Evolutionary conservation across 2,888 invertebrate genomes (phyloP).

Genomic region (Agrochola macilenta): DNA sequence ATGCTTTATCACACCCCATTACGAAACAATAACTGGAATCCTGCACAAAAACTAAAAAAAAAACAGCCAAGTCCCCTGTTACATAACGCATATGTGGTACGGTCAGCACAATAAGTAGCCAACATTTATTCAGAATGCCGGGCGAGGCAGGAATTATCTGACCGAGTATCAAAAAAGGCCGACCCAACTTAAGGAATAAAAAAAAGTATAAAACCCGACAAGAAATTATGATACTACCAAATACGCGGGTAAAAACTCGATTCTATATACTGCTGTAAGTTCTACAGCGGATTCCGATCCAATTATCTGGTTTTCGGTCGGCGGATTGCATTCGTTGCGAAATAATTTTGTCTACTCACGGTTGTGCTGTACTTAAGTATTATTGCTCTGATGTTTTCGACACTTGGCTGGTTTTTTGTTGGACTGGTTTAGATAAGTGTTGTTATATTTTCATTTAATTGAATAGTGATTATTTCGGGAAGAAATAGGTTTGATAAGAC

Average conservation of each 20-base stretch:
- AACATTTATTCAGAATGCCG: conserved; percentile 80
- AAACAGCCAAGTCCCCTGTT: conserved; percentile 65
- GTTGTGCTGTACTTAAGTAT: conserved; percentile 68
- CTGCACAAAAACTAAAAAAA: conserved; percentile 69
- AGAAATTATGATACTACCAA: conserved; percentile 89
- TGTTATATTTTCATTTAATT: conserved; percentile 34
- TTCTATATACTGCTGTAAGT: conserved; percentile 74
- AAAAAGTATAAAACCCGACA: conserved; percentile 78
- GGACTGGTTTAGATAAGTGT: conserved; percentile 37
- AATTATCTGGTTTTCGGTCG: conserved; percentile 75
- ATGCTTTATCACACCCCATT: conserved; percentile 81
- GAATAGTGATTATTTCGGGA: conserved; percentile 34
- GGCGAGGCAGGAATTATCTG: conserved; percentile 81
- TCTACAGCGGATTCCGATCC: conserved; percentile 74
- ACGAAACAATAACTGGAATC: conserved; percentile 77
- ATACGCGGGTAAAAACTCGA: conserved; percentile 85
- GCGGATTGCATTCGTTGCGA: conserved; percentile 67
- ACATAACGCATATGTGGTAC: conserved; percentile 74
- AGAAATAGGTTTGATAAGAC: conserved; percentile 17
- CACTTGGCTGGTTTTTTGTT: conserved; percentile 57
- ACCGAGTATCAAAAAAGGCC: conserved; percentile 83
- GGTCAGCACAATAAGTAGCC: conserved; percentile 75
- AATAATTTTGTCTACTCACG: conserved; percentile 73
- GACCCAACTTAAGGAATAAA: conserved; percentile 72
- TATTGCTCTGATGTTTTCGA: conserved; percentile 62